Base-by-base conservation (phyloP, 2,113 vertebrate species). In the Hemibagrus wyckioides region DNA sequence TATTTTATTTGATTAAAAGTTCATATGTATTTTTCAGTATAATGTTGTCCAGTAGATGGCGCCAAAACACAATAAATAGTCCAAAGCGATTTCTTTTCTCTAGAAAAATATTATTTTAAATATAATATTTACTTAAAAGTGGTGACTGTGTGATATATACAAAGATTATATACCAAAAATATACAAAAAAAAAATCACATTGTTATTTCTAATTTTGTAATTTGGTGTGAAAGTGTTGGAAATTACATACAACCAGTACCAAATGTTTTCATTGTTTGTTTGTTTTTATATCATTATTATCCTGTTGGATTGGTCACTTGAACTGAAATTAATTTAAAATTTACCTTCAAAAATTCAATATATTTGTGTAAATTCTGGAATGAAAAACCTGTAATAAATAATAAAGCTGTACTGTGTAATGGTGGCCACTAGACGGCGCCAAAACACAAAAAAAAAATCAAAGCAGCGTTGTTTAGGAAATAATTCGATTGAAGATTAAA, bases 401-500 rank as follows among this genome's bases (percentile, higher is more conserved):
- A n/a, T 61, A 17, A 56, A 28, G 11, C 4, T 41, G 25, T 19
- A 3, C 54, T 44, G 13, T 36, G 11, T 56, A 57, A n/a, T 14
- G 41, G 3, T 75, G 9, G 30, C 84, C 86, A 86, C 41, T 84
- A 90, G 89, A 83, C 86, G 86, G 80, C 33, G 84, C 19, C 84
- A 90, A 6, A 44, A 63, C 63, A 56, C 57, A 77, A 79, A 2
- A 52, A 83, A n/a, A 67, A 28, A 13, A 14, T 44, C n/a, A 57
- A 73, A 76, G 2, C 30, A 25, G 10, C 3, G 9, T 28, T 75
- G 5, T 44, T 1, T 48, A 44, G 4, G 2, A 44, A 75, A 73
- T 1, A 44, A 19, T 36, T 33, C 13, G 5, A 30, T 15, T 33
- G 39, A 17, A 21, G 69, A 36, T 28, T 48, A 15, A 76, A 76